These are phyloP conservation scores for Larimichthys polyactis DNA, from an alignment of 2,113 vertebrate species.

Conservation along the genomic window DNA sequence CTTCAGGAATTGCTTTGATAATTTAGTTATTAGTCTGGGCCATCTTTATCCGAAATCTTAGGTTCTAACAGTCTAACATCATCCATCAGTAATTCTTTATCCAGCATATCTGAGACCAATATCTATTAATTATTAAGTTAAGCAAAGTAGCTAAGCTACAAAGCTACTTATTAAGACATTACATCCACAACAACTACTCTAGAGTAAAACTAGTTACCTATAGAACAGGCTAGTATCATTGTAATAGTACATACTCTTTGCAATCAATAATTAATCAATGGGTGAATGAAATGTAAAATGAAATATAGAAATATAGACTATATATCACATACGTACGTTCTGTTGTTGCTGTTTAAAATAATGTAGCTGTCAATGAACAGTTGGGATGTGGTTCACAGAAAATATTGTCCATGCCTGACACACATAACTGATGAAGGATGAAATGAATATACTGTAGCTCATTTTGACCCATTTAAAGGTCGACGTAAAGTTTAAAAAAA, in stretches of 20 bases:
- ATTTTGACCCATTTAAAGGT: background rate
- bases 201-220: background rate
- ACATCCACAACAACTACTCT: background rate
- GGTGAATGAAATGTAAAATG: background rate
- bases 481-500: background rate
- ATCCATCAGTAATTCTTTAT: background rate
- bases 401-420: background rate
- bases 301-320: background rate
- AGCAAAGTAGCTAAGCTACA: background rate
- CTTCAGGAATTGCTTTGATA: background rate
- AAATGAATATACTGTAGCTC: background rate
- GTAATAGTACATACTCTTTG: too few relatives aligned
- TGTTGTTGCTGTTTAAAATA: background rate
- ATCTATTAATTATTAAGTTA: background rate
- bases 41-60: conserved; percentile 10
- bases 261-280: background rate
- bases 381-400: background rate
- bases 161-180: background rate
- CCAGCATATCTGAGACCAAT: background rate
- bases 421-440: background rate
- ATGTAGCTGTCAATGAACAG: background rate
- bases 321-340: background rate
- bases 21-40: background rate
- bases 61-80: background rate
- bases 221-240: background rate